A percentile compares a stretch with the other conserved stretches of the same genome.
phyloP scores from a whole-genome alignment of 2,888 invertebrate species.

The Gonocerus acuteangulatus region DNA sequence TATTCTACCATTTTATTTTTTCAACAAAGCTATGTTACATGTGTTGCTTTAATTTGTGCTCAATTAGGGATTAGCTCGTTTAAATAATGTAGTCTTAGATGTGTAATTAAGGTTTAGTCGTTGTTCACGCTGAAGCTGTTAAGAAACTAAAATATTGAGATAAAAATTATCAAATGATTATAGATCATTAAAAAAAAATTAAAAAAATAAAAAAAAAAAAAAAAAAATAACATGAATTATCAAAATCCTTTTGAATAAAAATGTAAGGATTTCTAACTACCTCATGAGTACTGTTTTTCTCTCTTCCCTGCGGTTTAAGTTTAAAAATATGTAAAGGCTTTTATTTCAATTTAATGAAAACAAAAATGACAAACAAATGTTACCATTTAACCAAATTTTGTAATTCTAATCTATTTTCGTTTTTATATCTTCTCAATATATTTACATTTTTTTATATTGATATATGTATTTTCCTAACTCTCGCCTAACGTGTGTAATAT shows the following conservation, averaged over 20 bases:
- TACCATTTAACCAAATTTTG: slow-evolving; percentile 20
- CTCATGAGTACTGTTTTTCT: background rate
- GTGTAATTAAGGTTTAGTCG: background rate
- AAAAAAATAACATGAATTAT: background rate
- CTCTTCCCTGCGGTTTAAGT: background rate
- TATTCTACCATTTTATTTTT: background rate
- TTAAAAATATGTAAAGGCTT: slow-evolving; percentile 2
- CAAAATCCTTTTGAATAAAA: background rate
- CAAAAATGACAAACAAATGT: slow-evolving; percentile 10
- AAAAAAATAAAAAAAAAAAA: background rate
- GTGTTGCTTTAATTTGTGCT: slow-evolving; percentile 25
- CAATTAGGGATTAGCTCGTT: slow-evolving; percentile 20
- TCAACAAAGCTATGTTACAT: slow-evolving; percentile 10
- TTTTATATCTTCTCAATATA: background rate
- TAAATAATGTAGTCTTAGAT: slow-evolving; percentile 13
- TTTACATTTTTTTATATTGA: background rate
- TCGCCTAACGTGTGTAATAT: too few species aligned
- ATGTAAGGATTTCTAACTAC: background rate
- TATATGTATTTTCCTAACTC: too few species aligned
- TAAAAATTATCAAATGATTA: too few species aligned
- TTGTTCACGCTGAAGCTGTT: too few species aligned
- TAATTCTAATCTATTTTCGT: too few species aligned
- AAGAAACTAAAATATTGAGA: too few species aligned
- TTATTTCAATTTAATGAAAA: background rate
- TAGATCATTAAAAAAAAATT: background rate